These are phyloP conservation scores for Arnoldichthys spilopterus DNA, from an alignment of 2,797 vertebrate genomes.

Conservation along the genomic window DNA sequence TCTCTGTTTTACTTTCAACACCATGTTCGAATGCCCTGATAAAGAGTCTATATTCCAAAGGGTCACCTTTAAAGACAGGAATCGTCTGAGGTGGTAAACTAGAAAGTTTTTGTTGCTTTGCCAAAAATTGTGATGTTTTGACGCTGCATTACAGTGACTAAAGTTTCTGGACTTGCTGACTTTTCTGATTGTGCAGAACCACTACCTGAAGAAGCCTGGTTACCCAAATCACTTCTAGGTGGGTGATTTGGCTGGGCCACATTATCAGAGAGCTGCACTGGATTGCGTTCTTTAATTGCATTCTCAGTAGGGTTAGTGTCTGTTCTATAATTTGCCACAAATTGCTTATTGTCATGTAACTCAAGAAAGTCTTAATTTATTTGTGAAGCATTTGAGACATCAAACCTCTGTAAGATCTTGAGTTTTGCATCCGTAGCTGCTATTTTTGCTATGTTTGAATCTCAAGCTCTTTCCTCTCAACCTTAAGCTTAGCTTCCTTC, in stretches of 20 bases:
- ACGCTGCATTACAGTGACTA: neutral
- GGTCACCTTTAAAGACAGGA: conserved; percentile 14
- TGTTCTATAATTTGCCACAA: no score
- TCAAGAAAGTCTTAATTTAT: no score
- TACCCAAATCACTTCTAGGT: neutral
- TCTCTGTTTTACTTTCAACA: neutral
- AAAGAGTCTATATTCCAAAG: neutral
- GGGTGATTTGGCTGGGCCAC: no score
- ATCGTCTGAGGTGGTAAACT: neutral
- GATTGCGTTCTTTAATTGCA: no score
- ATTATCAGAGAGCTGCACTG: no score
- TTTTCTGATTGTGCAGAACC: no score
- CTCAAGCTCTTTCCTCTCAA: neutral
- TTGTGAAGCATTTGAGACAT: neutral
- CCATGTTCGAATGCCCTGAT: conserved; percentile 2
- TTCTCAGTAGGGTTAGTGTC: no score
- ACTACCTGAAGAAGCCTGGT: no score
- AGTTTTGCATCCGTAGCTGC: conserved; percentile 22
- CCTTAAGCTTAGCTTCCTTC: conserved; percentile 4
- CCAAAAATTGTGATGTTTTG: conserved; percentile 6
- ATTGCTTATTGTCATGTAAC: no score
- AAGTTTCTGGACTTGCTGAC: neutral
- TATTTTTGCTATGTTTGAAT: conserved; percentile 11
- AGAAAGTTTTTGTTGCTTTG: neutral
- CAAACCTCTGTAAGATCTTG: conserved; percentile 1